Evolutionary conservation across 1,140 invertebrate species (phyloP), one percentile per base, ranked within the genome.

Genomic region (Augochlora pura): DNA sequence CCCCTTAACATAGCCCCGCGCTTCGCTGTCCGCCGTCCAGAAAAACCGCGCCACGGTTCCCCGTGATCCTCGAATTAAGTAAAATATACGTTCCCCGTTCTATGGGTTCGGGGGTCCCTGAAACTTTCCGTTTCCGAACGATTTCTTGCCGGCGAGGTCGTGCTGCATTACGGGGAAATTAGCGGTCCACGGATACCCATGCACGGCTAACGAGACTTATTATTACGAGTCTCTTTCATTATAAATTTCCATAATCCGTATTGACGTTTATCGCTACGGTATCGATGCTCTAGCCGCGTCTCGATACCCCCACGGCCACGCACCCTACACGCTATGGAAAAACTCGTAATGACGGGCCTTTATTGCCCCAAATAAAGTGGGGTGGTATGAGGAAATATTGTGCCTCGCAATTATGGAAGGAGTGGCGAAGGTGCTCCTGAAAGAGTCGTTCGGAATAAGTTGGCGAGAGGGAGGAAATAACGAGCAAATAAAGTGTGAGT

Each of bases 21-120:
- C 68, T 52, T n/a, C 27, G 62, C 57, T 66, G 67, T 75, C 21
- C 78, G 62, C 70, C 79, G n/a, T 67, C 46, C 38, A 54, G 68
- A 66, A 84, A 77, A 80, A 81, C 52, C 27, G 46, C 68, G 32
- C 65, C 32, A 57, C 57, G 65, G 60, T 70, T 74, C 67, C 49
- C 14, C 70, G 79, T 85, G 83, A 85, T 70, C 74, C 79, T 65
- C 69, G 72, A 84, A 86, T 86, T 85, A 86, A 82, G 74, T 78
- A 86, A 86, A 86, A 78, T 86, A 86, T 74, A 85, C 70, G 63
- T 74, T 81, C 27, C 14, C 42, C 42, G 10, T 70, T 32, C 71
- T 23, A 18, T 23, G 4, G 7, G 16, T 21, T 21, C 60, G 27
- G 18, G 5, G 74, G 54, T 49, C 64, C 39, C 65, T 83, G 63